These are phyloP conservation scores for Drosophila atripex DNA, from an alignment of 2,888 invertebrate genomes.

Conservation along the genomic window DNA sequence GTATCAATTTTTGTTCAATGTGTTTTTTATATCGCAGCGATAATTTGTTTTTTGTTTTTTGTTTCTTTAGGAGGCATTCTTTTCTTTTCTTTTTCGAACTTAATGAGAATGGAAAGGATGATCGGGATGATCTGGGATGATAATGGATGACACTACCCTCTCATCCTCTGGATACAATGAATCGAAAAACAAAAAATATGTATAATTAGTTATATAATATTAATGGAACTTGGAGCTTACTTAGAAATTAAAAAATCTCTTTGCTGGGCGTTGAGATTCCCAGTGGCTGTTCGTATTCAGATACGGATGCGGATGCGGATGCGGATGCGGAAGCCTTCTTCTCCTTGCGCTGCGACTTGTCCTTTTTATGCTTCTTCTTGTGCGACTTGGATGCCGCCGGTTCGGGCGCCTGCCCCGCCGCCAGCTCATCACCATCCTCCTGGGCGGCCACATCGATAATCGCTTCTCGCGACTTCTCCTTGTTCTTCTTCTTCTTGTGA, in stretches of 20 bases:
- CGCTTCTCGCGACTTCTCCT: conserved; percentile 67
- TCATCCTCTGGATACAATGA: neutral
- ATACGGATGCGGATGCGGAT: conserved; percentile 16
- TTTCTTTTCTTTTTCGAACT: conserved; percentile 40
- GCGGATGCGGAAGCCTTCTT: conserved; percentile 84
- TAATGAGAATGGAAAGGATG: conserved; percentile 40
- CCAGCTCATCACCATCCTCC: neutral
- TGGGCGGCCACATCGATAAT: conserved; percentile 44
- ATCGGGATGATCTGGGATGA: neutral
- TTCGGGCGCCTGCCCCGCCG: neutral
- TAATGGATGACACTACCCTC: too few relatives aligned
- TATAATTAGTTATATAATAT: conserved; percentile 25
- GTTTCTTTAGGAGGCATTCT: conserved; percentile 36
- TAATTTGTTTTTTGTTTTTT: conserved; percentile 49
- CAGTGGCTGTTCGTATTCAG: conserved; percentile 94
- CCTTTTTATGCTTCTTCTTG: conserved; percentile 79
- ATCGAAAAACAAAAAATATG: conserved; percentile 11
- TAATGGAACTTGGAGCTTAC: conserved; percentile 32
- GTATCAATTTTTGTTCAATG: conserved; percentile 44
- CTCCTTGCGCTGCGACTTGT: conserved; percentile 77
- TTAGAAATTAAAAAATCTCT: conserved; percentile 87
- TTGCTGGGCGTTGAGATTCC: conserved; percentile 97
- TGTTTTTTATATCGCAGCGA: conserved; percentile 72
- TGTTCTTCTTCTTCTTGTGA: conserved; percentile 62
- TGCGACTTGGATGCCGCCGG: conserved; percentile 61